phyloP scores from a whole-genome alignment of 2,113 vertebrate species.

The Seriola quinqueradiata region DNA sequence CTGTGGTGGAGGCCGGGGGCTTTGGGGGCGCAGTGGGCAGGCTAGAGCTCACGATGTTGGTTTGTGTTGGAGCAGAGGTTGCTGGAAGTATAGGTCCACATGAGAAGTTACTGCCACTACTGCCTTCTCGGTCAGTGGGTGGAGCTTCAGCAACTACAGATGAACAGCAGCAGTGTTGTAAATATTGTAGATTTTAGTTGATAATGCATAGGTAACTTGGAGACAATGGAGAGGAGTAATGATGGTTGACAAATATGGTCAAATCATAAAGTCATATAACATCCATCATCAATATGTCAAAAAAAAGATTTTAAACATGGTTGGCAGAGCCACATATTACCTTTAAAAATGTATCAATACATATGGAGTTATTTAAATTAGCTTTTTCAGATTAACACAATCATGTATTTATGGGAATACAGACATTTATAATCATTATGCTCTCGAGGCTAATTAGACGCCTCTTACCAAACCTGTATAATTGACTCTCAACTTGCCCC shows the following conservation, averaged over 20 bases:
- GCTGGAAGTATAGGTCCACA: slow-evolving; percentile 79
- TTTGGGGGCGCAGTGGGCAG: slow-evolving; percentile 24
- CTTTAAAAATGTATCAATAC: background rate
- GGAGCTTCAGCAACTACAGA: slow-evolving; percentile 85
- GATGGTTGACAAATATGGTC: background rate
- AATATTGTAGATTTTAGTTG: slow-evolving; percentile 5
- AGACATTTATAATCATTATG: background rate
- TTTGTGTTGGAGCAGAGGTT: slow-evolving; percentile 51
- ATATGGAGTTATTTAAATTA: background rate
- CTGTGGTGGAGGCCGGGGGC: slow-evolving; percentile 24
- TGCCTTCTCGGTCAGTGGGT: slow-evolving; percentile 85
- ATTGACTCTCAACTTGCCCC: background rate
- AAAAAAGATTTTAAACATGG: background rate
- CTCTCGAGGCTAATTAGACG: background rate
- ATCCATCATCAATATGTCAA: background rate
- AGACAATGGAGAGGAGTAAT: background rate
- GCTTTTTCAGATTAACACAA: background rate
- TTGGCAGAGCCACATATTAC: background rate
- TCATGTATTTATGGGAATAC: background rate
- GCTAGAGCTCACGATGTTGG: slow-evolving; percentile 24
- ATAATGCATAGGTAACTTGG: background rate
- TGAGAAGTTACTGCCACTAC: slow-evolving; percentile 79
- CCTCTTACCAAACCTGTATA: background rate
- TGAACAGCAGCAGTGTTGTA: slow-evolving; percentile 57
- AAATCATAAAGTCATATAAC: background rate